A percentile compares a stretch with the other conserved stretches of the same genome.
phyloP scores from a whole-genome alignment of 2,113 vertebrate species.

The Callipepla californica region DNA sequence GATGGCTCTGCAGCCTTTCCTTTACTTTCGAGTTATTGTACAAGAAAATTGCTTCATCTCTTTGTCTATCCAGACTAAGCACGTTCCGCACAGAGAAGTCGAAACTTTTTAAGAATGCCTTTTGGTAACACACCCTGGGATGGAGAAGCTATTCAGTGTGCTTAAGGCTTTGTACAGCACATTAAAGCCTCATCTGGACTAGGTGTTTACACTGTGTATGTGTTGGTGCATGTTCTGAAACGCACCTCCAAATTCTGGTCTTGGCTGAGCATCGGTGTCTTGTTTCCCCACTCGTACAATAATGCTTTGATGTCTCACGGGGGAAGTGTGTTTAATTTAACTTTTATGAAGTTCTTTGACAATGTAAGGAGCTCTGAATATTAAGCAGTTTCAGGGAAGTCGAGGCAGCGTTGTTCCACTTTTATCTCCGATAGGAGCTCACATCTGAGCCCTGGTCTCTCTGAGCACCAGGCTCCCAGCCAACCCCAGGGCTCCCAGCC shows the following conservation, averaged over 20 bases:
- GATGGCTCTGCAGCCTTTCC: background rate
- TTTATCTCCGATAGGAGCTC: background rate
- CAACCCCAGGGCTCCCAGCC: background rate
- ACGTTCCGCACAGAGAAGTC: background rate
- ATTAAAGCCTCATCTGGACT: background rate
- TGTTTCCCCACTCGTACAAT: background rate
- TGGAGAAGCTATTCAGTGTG: background rate
- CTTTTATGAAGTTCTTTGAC: constrained; percentile 46
- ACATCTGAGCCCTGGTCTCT: background rate
- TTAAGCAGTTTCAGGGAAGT: constrained; percentile 8
- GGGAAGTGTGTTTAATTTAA: constrained; percentile 59
- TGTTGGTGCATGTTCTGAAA: background rate
- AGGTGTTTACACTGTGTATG: background rate
- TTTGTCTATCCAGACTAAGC: constrained; percentile 20
- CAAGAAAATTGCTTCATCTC: background rate
- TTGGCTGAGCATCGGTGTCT: background rate
- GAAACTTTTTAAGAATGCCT: background rate
- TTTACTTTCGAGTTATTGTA: background rate
- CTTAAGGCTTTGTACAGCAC: background rate
- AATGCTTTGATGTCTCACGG: constrained; percentile 9
- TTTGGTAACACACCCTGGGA: background rate
- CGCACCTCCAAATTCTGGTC: background rate
- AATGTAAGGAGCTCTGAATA: background rate
- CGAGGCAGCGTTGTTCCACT: constrained; percentile 6
- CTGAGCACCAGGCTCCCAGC: background rate